Evolutionary conservation across 2,888 invertebrate species (phyloP).

Genomic region (Melolontha melolontha): DNA sequence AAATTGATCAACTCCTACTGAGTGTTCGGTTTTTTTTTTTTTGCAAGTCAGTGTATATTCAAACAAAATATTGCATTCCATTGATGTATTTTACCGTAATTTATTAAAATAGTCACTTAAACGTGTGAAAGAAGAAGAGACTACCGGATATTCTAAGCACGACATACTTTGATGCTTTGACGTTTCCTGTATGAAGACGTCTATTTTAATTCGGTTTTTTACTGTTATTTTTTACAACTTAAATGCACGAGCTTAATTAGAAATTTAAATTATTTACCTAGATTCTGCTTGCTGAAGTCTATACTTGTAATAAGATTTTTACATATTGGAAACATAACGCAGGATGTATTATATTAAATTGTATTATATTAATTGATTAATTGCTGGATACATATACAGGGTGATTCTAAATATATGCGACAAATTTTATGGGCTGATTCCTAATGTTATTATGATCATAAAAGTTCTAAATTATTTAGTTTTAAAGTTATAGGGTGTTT

Average conservation of each 20-base stretch:
- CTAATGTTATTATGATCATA: too few relatives aligned
- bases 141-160: slow-evolving; percentile 17
- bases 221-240: slow-evolving; percentile 28
- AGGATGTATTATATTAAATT: too few relatives aligned
- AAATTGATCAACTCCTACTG: too few relatives aligned
- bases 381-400: too few relatives aligned
- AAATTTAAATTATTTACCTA: slow-evolving; percentile 11
- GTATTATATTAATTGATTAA: too few relatives aligned
- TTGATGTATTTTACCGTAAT: background rate
- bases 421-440: too few relatives aligned
- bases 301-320: background rate
- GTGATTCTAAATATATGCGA: too few relatives aligned
- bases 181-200: slow-evolving; percentile 15
- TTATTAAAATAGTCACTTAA: background rate
- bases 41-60: too few relatives aligned
- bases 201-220: slow-evolving; percentile 33
- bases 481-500: too few relatives aligned
- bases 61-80: background rate
- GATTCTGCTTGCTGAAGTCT: background rate
- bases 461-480: too few relatives aligned
- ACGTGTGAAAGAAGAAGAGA: background rate
- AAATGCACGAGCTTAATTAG: background rate
- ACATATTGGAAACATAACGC: background rate
- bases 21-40: too few relatives aligned
- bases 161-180: slow-evolving; percentile 29